Evolutionary conservation across 2,888 invertebrate species (phyloP).

Genomic region (Epirrita christyi): DNA sequence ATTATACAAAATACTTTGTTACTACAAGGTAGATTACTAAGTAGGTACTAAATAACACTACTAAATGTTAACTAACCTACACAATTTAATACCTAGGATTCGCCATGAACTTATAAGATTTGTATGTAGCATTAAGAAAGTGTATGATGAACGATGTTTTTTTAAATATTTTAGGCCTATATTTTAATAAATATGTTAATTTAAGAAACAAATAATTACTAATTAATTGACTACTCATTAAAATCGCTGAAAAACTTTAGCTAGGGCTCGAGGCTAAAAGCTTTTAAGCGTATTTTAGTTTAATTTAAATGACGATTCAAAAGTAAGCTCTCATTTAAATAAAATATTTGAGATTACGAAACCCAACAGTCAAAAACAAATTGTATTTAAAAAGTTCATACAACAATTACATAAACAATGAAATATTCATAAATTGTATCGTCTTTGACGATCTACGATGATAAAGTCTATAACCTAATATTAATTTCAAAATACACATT

Average conservation of each 20-base stretch:
- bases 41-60: background rate
- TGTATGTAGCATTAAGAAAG: conserved; percentile 21
- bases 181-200: conserved; percentile 18
- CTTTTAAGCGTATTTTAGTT: conserved; percentile 66
- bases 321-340: conserved; percentile 7
- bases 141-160: background rate
- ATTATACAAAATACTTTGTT: conserved; percentile 3
- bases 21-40: background rate
- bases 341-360: conserved; percentile 3
- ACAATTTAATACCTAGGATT: conserved; percentile 17
- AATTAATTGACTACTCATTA: conserved; percentile 47
- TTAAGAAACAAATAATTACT: background rate
- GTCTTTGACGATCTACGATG: conserved; percentile 26
- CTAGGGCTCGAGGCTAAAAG: conserved; percentile 79
- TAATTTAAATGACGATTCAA: conserved; percentile 48
- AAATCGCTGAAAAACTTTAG: conserved; percentile 79
- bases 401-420: background rate
- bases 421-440: conserved; percentile 6
- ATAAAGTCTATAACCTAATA: background rate
- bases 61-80: background rate
- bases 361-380: background rate
- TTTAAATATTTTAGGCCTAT: conserved; percentile 57
- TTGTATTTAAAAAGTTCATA: background rate
- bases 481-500: conserved; percentile 52
- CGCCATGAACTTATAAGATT: conserved; percentile 18